phyloP scores from a whole-genome alignment of 2,888 invertebrate genomes.

The Cerastis leucographa region DNA sequence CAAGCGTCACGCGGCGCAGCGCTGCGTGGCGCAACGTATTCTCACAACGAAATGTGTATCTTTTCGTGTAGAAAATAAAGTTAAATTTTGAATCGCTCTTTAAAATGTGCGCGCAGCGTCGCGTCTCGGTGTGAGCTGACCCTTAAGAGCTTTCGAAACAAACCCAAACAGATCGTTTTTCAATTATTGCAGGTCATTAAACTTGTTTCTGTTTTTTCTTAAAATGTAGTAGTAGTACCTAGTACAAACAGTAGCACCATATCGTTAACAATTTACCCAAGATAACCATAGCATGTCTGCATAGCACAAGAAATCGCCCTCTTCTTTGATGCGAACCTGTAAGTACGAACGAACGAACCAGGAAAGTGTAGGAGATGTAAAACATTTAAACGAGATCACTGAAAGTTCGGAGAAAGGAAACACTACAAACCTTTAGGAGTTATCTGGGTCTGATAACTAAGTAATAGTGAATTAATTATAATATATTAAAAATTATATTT shows the following conservation, averaged over 20 bases:
- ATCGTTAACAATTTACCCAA: not conserved
- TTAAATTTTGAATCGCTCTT: too few species aligned
- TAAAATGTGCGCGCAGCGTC: too few species aligned
- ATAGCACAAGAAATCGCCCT: not conserved
- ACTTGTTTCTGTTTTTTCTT: not conserved
- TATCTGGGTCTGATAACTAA: not conserved
- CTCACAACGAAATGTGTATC: too few species aligned
- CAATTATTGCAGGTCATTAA: not conserved
- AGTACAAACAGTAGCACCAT: not conserved
- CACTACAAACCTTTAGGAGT: not conserved
- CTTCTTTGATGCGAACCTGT: not conserved
- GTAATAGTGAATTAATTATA: not conserved
- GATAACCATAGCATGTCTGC: not conserved
- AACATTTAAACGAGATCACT: not conserved
- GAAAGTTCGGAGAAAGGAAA: not conserved
- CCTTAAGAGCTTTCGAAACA: slow-evolving; percentile 12
- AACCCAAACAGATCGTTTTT: slow-evolving; percentile 9
- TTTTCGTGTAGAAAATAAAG: too few species aligned
- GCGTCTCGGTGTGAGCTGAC: too few species aligned
- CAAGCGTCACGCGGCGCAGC: too few species aligned
- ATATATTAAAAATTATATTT: too few species aligned
- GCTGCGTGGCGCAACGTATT: too few species aligned
- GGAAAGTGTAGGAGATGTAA: not conserved
- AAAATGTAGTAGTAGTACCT: not conserved
- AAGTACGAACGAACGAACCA: not conserved